Base-by-base conservation (phyloP, 2,797 vertebrate genomes). In the Hylomyscus alleni region DNA sequence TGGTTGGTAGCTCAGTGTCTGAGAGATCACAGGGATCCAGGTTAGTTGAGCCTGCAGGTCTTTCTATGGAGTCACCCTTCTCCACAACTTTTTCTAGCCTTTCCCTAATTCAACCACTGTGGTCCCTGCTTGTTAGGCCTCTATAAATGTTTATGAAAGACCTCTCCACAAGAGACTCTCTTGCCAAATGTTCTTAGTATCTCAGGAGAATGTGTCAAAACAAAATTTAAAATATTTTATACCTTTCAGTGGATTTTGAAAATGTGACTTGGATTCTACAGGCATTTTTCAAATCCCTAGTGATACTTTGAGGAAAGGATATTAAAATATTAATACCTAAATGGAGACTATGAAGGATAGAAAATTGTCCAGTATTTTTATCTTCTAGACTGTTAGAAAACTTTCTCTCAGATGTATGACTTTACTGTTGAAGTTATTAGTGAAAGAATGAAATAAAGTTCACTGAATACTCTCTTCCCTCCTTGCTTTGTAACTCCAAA, bases 231-330 rank as follows among this genome's bases (percentile, higher is more conserved):
- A 76, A 77, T 77, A 77, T 31, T 62, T 62, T 47, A 47, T 12
- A 76, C 60, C 1, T 24, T 47, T 90, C 60, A 84, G 44, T 77
- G 47, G 87, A 56, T 86, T 95, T 83, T 34, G 12, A 90, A 73
- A 50, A 77, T 17, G 69, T 94, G 67, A 72, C 78, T 90, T 93
- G 92, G 0, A 73, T 75, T 92, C 60, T 69, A 26, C 13, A 93
- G 80, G 24, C 50, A 95, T 93, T 96, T 96, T 90, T 87, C 20
- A 96, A 90, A 75, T 89, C 47, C 40, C 9, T 65, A 82, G 40
- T 31, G 54, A 76, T 78, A 31, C 10, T 47, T 93, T 82, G 3
- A 81, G 83, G 60, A 88, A 37, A 95, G 15, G 12, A 78, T 69
- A 77, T 93, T 15, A 11, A 95, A 54, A 77, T 89, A 94, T 88